These are phyloP conservation scores for Melanostigma gelatinosum DNA, from an alignment of 2,113 vertebrate genomes.

Conservation along the genomic window DNA sequence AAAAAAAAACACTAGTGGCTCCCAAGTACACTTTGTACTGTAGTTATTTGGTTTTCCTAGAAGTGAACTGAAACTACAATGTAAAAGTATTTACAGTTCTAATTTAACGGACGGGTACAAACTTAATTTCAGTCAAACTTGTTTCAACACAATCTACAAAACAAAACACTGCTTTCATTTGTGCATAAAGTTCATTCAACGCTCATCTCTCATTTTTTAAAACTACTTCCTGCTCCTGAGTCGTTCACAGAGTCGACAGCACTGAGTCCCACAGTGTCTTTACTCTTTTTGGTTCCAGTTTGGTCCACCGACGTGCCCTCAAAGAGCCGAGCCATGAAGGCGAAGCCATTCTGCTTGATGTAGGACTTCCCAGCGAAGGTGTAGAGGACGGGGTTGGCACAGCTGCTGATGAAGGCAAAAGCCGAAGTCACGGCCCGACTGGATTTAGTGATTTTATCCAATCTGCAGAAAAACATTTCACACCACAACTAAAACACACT, in stretches of 20 bases:
- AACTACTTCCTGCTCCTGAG: rapidly evolving
- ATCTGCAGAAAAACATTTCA: constrained; percentile 47
- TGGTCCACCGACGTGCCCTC: constrained; percentile 73
- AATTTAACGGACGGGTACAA: neutral
- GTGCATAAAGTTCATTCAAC: neutral
- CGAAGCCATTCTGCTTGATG: constrained; percentile 79
- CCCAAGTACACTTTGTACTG: neutral
- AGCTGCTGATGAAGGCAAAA: constrained; percentile 85
- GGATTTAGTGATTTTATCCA: constrained; percentile 13
- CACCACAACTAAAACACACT: neutral
- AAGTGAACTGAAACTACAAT: neutral
- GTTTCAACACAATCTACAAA: neutral
- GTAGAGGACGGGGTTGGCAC: constrained; percentile 83
- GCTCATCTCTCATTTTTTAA: neutral
- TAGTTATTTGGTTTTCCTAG: neutral
- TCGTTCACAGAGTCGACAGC: neutral
- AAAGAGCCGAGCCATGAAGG: constrained; percentile 84
- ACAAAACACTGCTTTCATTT: neutral
- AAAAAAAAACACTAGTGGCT: too few species aligned
- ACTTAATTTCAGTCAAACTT: neutral
- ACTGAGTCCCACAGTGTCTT: neutral
- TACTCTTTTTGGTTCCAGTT: constrained; percentile 35
- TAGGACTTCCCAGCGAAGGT: constrained; percentile 83
- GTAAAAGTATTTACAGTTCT: constrained; percentile 13
- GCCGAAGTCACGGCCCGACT: constrained; percentile 74